A percentile compares a stretch with the other conserved stretches of the same genome.
Conservation (phyloP, 2,113 vertebrate species). For the Alectura lathami region DNA sequence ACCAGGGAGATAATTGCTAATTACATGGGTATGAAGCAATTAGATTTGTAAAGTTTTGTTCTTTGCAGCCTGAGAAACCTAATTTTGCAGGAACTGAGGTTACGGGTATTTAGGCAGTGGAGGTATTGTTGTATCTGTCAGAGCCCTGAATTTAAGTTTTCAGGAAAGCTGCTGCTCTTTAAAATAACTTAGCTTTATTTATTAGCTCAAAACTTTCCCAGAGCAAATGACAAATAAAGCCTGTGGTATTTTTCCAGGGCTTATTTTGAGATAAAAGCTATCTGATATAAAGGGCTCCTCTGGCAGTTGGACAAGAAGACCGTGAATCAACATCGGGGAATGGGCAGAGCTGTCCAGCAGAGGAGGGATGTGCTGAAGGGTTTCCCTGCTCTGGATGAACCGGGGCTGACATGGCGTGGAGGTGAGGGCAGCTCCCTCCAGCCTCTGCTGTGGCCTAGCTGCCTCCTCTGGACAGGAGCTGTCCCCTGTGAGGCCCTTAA, state of each 20-base stretch:
- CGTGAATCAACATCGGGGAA: not conserved
- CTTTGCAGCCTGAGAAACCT: not conserved
- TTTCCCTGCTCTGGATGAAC: not conserved
- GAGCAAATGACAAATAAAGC: conserved; percentile 65
- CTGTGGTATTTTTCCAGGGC: conserved; percentile 40
- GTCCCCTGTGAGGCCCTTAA: not conserved
- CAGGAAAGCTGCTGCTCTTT: conserved; percentile 47
- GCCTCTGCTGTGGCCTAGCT: not conserved
- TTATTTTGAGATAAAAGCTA: conserved; percentile 62
- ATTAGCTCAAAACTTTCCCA: conserved; percentile 72
- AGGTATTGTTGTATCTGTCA: conserved; percentile 42
- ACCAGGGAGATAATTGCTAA: conserved; percentile 36
- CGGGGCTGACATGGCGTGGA: rapidly evolving
- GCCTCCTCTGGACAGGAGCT: not conserved
- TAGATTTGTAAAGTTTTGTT: conserved; percentile 34
- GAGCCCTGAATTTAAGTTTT: conserved; percentile 40
- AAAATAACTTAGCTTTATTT: conserved; percentile 65
- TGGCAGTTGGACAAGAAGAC: conserved; percentile 13
- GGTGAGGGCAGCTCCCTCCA: not conserved
- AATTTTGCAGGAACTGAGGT: not conserved
- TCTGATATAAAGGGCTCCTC: conserved; percentile 43
- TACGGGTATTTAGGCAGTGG: not conserved
- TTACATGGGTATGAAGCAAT: conserved; percentile 36
- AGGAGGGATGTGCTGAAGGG: not conserved
- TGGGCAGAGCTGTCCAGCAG: not conserved